Evolutionary conservation across 2,797 vertebrate genomes (phyloP).

Genomic region (Enteromius paludinosus): DNA sequence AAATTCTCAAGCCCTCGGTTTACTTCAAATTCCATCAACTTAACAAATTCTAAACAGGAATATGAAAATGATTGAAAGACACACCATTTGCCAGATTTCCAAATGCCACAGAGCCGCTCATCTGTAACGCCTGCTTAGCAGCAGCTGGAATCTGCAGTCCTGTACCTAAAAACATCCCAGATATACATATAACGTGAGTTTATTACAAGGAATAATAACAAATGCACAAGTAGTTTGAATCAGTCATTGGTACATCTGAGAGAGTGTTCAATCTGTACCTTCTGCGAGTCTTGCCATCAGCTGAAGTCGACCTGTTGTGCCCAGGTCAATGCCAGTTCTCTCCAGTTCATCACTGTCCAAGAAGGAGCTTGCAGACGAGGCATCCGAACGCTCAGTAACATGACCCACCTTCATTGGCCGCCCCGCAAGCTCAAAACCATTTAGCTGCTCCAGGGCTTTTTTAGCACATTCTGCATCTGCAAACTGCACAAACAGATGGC

Average conservation of each 20-base stretch:
- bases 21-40: neutral
- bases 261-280: conserved; percentile 73
- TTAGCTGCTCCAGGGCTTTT: conserved; percentile 96
- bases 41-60: neutral
- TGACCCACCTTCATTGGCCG: conserved; percentile 99
- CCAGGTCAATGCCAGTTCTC: conserved; percentile 96
- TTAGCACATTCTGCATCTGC: conserved; percentile 98
- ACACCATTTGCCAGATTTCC: conserved; percentile 82
- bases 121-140: conserved; percentile 96
- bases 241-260: neutral
- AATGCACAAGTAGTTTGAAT: neutral
- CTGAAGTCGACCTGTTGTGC: conserved; percentile 96
- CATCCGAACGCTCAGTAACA: conserved; percentile 96
- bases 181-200: neutral
- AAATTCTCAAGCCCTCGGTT: neutral
- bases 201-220: neutral
- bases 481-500: conserved; percentile 79
- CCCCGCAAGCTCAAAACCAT: conserved; percentile 96
- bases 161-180: conserved; percentile 80
- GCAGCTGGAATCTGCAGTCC: conserved; percentile 97
- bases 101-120: conserved; percentile 94
- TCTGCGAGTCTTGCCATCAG: conserved; percentile 98
- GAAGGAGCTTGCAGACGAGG: conserved; percentile 96
- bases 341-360: conserved; percentile 97
- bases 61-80: conserved; percentile 21